phyloP scores from a whole-genome alignment of 2,797 vertebrate species.

The Pachyuromys duprasi region DNA sequence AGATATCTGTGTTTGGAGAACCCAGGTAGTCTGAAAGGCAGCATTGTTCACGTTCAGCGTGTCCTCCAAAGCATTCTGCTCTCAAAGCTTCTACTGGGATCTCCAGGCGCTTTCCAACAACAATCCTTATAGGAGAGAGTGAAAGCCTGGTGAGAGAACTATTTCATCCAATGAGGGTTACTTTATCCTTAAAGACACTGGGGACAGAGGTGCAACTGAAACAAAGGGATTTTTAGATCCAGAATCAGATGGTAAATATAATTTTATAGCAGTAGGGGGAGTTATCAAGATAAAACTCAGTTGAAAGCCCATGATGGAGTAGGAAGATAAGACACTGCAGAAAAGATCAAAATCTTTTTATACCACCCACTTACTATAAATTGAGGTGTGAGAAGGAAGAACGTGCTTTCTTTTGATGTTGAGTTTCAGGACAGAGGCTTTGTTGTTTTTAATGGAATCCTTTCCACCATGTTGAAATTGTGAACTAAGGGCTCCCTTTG shows the following conservation, averaged over 20 bases:
- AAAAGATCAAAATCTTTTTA: slow-evolving; percentile 24
- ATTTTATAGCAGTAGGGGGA: background rate
- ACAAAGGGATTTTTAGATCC: slow-evolving; percentile 37
- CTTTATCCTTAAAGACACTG: slow-evolving; percentile 37
- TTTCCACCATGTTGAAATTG: slow-evolving; percentile 60
- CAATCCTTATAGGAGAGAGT: background rate
- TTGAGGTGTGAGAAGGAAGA: slow-evolving; percentile 37
- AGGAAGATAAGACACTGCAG: background rate
- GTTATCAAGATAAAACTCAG: slow-evolving; percentile 17
- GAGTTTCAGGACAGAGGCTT: slow-evolving; percentile 69
- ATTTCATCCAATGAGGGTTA: slow-evolving; percentile 36
- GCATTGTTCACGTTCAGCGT: slow-evolving; percentile 7
- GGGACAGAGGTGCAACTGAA: background rate
- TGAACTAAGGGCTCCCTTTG: slow-evolving; percentile 55
- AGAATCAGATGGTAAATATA: background rate
- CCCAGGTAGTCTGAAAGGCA: slow-evolving; percentile 70
- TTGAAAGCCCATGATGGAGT: background rate
- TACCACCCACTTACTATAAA: slow-evolving; percentile 41
- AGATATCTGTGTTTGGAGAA: slow-evolving; percentile 63
- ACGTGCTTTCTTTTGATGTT: slow-evolving; percentile 62
- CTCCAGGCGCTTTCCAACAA: slow-evolving; percentile 44
- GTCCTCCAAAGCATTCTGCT: slow-evolving; percentile 22
- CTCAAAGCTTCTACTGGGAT: slow-evolving; percentile 2
- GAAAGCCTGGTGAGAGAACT: background rate
- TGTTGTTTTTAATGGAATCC: slow-evolving; percentile 66